Evolutionary conservation across 2,113 vertebrate genomes (phyloP), one percentile per base, ranked within the genome.

Genomic region (Atlantisia rogersi): DNA sequence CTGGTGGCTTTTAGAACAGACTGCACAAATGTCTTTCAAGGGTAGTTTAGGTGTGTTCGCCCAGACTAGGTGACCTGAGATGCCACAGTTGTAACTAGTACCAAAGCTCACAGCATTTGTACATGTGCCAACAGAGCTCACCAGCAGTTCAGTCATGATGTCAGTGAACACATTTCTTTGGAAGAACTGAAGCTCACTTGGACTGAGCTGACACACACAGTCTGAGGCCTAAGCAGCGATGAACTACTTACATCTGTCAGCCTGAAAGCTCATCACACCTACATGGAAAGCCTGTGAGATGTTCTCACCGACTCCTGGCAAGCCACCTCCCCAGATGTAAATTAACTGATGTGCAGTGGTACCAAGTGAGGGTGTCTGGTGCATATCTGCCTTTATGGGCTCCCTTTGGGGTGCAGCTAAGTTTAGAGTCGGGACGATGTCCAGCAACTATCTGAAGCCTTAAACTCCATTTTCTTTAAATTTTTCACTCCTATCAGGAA

Each of bases 381-480:
- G 39, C 46, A 48, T 52, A 22, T 78, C 53, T 68, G 35, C 39
- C 56, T 48, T 5, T 68, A 56, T 58, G 53, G 65, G 22, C 52
- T 92, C 11, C 48, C 29, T 89, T 81, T 69, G 64, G 25, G 44
- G 24, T 76, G 58, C 12, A 0, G 80, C 77, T 77, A 26, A 65
- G 11, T 83, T 93, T 82, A 68, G 58, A 82, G 40, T 62, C 55
- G 73, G 44, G 40, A 81, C 68, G 74, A 79, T n/a, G 28, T 71
- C 48, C 81, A 91, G 81, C 42, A 86, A 69, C 86, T 75, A 35
- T 56, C 65, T 79, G 69, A 92, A 95, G 82, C 19, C n/a, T 90
- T 81, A 91, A 96, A 89, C 18, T 94, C 69, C 15, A 91, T 96
- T 95, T 96, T 96, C 65, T 92, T n/a, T 82, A 84, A 84, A 87